phyloP scores from a whole-genome alignment of 2,113 vertebrate species.

The Amblyopsis rosae region DNA sequence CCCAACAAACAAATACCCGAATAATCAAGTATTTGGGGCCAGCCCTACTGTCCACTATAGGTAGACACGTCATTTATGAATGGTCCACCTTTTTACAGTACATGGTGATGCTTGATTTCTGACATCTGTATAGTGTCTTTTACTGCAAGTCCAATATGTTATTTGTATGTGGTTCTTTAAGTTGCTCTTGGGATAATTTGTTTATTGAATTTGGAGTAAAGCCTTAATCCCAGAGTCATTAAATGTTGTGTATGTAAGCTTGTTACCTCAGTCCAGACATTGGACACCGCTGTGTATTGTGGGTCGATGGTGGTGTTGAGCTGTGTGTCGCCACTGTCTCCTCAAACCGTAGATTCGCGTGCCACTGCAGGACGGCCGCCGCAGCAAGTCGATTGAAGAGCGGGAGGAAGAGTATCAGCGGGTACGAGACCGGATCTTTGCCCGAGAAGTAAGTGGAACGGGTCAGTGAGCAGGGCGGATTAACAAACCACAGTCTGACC shows the following conservation, averaged over 20 bases:
- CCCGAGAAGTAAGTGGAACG: slow-evolving; percentile 89
- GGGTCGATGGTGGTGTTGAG: background rate
- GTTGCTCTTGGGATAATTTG: background rate
- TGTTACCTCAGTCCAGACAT: background rate
- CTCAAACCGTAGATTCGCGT: slow-evolving; percentile 88
- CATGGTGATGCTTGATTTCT: no score
- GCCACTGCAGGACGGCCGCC: slow-evolving; percentile 96
- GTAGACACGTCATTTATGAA: no score
- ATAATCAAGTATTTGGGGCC: no score
- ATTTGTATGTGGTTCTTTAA: background rate
- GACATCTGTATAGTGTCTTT: no score
- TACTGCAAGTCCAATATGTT: background rate
- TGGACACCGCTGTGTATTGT: background rate
- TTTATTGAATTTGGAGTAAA: background rate
- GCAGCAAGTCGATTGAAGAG: slow-evolving; percentile 99
- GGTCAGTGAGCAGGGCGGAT: background rate
- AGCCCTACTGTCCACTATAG: no score
- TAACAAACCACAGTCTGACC: background rate
- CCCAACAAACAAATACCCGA: no score
- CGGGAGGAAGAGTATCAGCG: slow-evolving; percentile 98
- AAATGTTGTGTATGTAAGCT: background rate
- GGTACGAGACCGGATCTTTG: slow-evolving; percentile 98
- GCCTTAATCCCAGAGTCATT: background rate
- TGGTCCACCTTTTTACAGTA: no score
- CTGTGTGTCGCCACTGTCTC: background rate